Conservation (phyloP, 2,888 invertebrate species). For the Masnerella sp. region DNA sequence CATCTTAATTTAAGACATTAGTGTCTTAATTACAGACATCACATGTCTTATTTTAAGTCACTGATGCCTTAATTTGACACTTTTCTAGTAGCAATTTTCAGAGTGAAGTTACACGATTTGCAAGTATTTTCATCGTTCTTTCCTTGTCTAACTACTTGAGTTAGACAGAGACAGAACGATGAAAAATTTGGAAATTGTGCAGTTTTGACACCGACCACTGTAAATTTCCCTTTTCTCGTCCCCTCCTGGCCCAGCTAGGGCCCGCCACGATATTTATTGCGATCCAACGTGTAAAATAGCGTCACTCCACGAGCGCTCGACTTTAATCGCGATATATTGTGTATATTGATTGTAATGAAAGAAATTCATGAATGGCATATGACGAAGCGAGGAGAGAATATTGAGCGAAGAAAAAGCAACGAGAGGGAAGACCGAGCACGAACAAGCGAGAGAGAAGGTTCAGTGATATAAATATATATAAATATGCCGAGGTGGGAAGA, state of each 20-base stretch:
- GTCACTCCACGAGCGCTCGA: slow-evolving; percentile 73
- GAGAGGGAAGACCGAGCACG: slow-evolving; percentile 16
- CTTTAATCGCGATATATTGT: slow-evolving; percentile 73
- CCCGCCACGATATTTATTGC: slow-evolving; percentile 75
- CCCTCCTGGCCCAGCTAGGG: slow-evolving; percentile 21
- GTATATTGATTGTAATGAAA: slow-evolving; percentile 72
- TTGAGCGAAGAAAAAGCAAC: slow-evolving; percentile 14
- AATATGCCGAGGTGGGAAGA: slow-evolving; percentile 50
- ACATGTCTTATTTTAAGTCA: too few species aligned
- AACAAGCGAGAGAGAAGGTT: slow-evolving; percentile 44
- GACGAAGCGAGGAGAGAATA: slow-evolving; percentile 51
- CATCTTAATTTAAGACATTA: too few species aligned
- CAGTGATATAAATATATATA: slow-evolving; percentile 60
- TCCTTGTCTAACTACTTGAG: too few species aligned
- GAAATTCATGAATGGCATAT: slow-evolving; percentile 64
- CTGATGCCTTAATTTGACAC: too few species aligned
- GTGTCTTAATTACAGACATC: too few species aligned
- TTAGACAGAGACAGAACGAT: too few species aligned
- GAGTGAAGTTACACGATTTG: too few species aligned
- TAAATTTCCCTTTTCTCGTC: slow-evolving; percentile 74
- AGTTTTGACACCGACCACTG: slow-evolving; percentile 70
- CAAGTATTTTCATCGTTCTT: too few species aligned
- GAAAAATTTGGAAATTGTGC: too few species aligned
- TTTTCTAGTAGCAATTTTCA: too few species aligned
- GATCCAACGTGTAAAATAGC: slow-evolving; percentile 77